Conservation (phyloP, 1,140 invertebrate species). For the Rhagoletis zephyria region DNA sequence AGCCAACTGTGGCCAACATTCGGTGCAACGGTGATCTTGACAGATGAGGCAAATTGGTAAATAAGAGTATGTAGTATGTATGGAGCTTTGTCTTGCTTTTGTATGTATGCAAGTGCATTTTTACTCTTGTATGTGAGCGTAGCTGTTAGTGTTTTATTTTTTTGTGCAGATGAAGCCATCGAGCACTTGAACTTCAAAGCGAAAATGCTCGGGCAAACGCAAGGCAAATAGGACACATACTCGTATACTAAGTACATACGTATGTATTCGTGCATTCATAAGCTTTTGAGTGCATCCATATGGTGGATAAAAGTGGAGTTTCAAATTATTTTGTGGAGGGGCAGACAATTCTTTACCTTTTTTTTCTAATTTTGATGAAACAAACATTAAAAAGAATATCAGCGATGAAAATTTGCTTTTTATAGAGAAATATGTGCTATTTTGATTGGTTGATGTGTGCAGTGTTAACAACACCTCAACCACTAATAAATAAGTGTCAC, state of each 20-base stretch:
- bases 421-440: too few relatives aligned
- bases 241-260: too few relatives aligned
- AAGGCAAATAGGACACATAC: neutral
- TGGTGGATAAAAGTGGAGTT: neutral
- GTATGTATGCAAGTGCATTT: neutral
- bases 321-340: neutral
- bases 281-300: neutral
- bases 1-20: neutral
- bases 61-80: neutral
- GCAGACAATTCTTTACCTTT: too few relatives aligned
- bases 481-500: too few relatives aligned
- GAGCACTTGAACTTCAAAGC: conserved; percentile 47
- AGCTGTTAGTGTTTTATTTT: neutral
- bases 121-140: neutral
- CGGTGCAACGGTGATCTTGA: neutral
- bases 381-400: too few relatives aligned
- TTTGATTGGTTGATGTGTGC: too few relatives aligned
- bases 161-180: conserved; percentile 5
- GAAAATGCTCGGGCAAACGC: neutral
- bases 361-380: too few relatives aligned
- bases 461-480: too few relatives aligned
- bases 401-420: too few relatives aligned
- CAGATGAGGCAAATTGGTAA: neutral
- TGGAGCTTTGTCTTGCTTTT: too few relatives aligned
- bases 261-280: neutral